Percentiles rank a stretch among this genome's conserved stretches.
phyloP scores from a whole-genome alignment of 2,797 vertebrate genomes.

The Acropternis orthonyx region DNA sequence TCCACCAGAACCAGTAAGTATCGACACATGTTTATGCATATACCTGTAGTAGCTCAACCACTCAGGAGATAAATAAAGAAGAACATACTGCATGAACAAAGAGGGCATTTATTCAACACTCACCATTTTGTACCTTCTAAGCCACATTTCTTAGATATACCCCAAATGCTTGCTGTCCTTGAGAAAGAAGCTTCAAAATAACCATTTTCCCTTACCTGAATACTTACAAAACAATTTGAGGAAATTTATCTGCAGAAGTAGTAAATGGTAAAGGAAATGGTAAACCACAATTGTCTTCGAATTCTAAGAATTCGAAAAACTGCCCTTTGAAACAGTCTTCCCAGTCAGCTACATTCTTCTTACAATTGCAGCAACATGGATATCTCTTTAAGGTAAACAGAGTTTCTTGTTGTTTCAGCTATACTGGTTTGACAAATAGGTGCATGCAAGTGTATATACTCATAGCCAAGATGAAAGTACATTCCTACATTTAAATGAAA shows the following conservation, averaged over 20 bases:
- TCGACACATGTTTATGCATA: not conserved
- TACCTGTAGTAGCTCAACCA: not conserved
- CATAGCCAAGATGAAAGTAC: not conserved
- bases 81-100: not conserved
- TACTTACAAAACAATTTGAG: not conserved
- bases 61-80: not conserved
- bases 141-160: not conserved
- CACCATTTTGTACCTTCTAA: not conserved
- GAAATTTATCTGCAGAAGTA: conserved; percentile 33
- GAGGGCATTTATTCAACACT: not conserved
- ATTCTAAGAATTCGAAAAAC: conserved; percentile 19
- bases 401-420: not conserved
- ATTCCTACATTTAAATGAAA: not conserved
- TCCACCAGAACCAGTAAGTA: not conserved
- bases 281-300: not conserved
- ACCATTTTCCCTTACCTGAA: not conserved
- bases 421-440: not conserved
- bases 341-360: not conserved
- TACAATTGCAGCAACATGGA: not conserved
- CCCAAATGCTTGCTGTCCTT: not conserved
- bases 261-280: conserved; percentile 38
- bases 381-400: not conserved
- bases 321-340: not conserved
- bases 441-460: not conserved
- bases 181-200: not conserved